Base-by-base conservation (phyloP, 53 echinoderm and acorn worm genomes). In the Pentamera pediparva region DNA sequence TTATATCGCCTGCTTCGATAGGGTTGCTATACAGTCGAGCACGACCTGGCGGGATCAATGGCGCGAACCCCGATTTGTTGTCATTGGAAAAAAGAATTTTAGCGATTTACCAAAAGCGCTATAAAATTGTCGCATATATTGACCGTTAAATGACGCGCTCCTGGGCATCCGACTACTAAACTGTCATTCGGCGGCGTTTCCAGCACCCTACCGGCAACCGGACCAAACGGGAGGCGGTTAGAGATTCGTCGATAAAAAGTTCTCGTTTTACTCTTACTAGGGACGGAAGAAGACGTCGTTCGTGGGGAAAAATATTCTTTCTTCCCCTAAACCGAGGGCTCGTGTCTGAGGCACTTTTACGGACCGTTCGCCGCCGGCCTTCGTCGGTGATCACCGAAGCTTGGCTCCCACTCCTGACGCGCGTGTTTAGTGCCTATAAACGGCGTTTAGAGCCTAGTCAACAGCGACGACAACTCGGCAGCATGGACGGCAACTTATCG, bases 371-470 rank as follows among this genome's bases (percentile, higher is more conserved):
- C 15, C 9, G 45, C 18, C 45, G 18, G 67, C 45, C 67, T 30
- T 67, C 67, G 45, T 28, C 67, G 32, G 73, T 72, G 73, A 52
- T 33, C 73, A 72, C 26, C 54, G 52, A 54, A 34, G 73, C 73
- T 72, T 72, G 73, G 73, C 73, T 72, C 55, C 34, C 19, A 36
- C 73, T 35, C 73, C 51, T 72, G 54, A 72, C 73, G 73, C 54
- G 73, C 35, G n/a, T 72, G 73, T 72, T 72, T 72, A 72, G 73
- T 72, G 73, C 52, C 54, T 52, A 72, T 72, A 72, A 72, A 72
- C 36, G 54, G 18, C 54, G 73, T 72, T 72, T 72, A 72, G 73
- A 53, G 73, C 73, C 73, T 72, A 72, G 15, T 53, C 73, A 72
- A n/a, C n/a, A n/a, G 52, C 51, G 35, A 72, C 73, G 73, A 35